Conservation (phyloP, 2,113 vertebrate species). For the Colossoma macropomum region DNA sequence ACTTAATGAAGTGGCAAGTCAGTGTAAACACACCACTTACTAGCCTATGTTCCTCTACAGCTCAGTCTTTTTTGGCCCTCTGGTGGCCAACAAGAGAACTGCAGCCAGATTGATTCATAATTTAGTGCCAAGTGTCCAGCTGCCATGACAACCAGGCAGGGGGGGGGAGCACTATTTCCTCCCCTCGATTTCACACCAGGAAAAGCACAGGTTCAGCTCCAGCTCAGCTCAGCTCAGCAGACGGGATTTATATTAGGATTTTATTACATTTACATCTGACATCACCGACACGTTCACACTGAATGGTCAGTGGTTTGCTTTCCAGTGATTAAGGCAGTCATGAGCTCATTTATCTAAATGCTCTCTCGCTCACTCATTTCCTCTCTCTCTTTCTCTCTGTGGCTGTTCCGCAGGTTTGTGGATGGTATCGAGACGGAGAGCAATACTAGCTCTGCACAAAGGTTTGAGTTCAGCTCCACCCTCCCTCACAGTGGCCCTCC, state of each 20-base stretch:
- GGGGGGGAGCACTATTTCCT: constrained; percentile 21
- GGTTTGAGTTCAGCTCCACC: constrained; percentile 79
- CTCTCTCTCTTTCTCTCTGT: not conserved
- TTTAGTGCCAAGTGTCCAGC: constrained; percentile 56
- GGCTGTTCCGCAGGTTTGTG: constrained; percentile 77
- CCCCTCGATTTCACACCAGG: constrained; percentile 35
- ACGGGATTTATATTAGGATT: not conserved
- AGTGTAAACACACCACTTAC: no score
- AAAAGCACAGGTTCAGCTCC: constrained; percentile 25
- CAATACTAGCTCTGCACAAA: constrained; percentile 69
- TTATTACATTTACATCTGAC: no score
- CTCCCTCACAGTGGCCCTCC: constrained; percentile 62
- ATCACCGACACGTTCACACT: no score
- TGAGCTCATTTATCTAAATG: not conserved
- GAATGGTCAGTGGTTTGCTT: no score
- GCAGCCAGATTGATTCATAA: constrained; percentile 37
- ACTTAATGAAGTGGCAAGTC: no score
- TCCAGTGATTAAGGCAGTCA: not conserved
- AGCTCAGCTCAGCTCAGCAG: not conserved
- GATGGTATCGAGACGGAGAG: constrained; percentile 82
- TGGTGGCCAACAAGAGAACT: constrained; percentile 35
- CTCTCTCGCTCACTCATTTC: not conserved
- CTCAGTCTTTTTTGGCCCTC: constrained; percentile 6
- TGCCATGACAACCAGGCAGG: constrained; percentile 70
- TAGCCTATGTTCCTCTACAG: not conserved